Evolutionary conservation across 2,797 vertebrate genomes (phyloP), one percentile per base, ranked within the genome.

Genomic region (Microcaecilia unicolor): DNA sequence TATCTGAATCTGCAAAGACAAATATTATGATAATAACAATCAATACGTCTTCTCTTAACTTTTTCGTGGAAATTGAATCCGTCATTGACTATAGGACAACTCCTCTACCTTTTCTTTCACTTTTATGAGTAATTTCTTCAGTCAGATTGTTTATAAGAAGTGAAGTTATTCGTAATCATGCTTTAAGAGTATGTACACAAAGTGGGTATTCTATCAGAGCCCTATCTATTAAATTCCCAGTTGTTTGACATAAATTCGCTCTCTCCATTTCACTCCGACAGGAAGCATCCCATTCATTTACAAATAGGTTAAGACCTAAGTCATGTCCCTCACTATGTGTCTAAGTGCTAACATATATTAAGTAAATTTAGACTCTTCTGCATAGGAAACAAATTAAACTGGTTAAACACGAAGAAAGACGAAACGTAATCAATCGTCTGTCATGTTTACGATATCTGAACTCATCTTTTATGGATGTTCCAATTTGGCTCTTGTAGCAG

Each of bases 191-290:
- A 84, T 90, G 85, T 93, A 93, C 86, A 92, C 88, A 91, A 76
- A 80, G 75, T 74, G 81, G 85, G 89, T 88, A 83, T 84, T 84
- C 86, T 81, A 81, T 87, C 81, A 91, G 83, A 89, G 83, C 80
- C 74, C 80, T 56, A 83, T 80, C 72, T 89, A 91, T 91, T 92
- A 81, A 84, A 92, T 92, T 90, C 88, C 85, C 86, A 79, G 86
- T 87, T 94, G 93, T 95, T 95, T 96, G 92, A 95, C 92, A 93
- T 82, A 83, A 90, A 81, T 70, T 82, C 87, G 87, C 80, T 87
- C 84, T 88, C 82, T 86, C 83, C 90, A 76, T 84, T 79, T 78
- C 79, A 74, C 73, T 76, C 73, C 78, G 81, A 89, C 81, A 85
- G 83, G 88, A 90, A 92, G 83, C 88, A 86, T 86, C 85, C 82